Percentiles rank a stretch among this genome's conserved stretches.
Conservation (phyloP, 2,113 vertebrate genomes). For the Pelvicachromis taeniatus region DNA sequence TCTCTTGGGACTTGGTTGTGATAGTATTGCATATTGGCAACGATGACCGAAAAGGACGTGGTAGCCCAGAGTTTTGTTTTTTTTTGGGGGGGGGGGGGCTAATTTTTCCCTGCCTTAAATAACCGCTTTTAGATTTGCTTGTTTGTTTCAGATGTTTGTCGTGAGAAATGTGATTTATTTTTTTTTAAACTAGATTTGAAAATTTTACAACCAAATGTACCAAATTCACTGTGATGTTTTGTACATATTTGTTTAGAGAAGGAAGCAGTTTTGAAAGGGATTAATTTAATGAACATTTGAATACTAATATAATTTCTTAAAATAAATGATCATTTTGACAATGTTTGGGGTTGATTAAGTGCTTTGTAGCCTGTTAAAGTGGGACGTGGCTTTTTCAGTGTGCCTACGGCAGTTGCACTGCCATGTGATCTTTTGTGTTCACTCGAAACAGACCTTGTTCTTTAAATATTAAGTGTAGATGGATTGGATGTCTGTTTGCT, state of each 20-base stretch:
- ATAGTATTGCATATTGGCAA: not conserved
- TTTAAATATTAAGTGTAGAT: not conserved
- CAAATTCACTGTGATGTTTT: slow-evolving; percentile 62
- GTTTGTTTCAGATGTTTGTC: not conserved
- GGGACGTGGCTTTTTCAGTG: not conserved
- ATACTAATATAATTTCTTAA: slow-evolving; percentile 57
- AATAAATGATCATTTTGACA: slow-evolving; percentile 25
- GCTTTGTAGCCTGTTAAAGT: not conserved
- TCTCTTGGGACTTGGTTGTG: not conserved
- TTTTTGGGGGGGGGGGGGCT: not conserved
- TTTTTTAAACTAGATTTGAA: not conserved
- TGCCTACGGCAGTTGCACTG: not conserved
- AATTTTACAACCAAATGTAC: slow-evolving; percentile 27
- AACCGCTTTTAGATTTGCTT: not conserved
- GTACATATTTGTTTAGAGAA: slow-evolving; percentile 46
- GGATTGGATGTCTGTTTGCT: not conserved
- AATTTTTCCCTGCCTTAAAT: slow-evolving; percentile 24
- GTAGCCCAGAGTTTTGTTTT: not conserved
- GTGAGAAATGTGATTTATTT: not conserved
- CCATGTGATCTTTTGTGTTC: not conserved
- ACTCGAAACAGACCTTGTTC: not conserved
- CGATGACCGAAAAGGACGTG: not conserved
- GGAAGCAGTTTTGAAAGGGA: not conserved
- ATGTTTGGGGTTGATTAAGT: not conserved
- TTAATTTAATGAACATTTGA: slow-evolving; percentile 34